These are phyloP conservation scores for Botia kubotai DNA, from an alignment of 2,797 vertebrate genomes.

Conservation along the genomic window DNA sequence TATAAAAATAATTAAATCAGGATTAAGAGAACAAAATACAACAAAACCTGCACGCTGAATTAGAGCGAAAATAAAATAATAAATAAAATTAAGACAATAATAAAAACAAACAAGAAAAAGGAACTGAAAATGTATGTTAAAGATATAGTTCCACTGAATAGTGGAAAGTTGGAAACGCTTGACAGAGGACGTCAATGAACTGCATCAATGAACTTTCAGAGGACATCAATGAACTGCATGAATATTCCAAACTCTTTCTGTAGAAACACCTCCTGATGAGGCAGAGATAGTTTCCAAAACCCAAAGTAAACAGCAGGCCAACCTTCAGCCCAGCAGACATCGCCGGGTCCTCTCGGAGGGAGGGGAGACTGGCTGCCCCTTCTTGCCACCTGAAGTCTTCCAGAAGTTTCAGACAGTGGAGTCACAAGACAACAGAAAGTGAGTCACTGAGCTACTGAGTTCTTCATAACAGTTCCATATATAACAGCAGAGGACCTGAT, in stretches of 20 bases:
- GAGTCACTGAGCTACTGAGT: constrained; percentile 78
- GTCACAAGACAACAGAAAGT: constrained; percentile 78
- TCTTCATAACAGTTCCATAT: constrained; percentile 30
- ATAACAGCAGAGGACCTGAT: constrained; percentile 6
- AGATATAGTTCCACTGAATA: no score
- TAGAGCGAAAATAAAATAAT: no score
- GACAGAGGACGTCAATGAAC: no score
- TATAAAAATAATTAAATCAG: no score
- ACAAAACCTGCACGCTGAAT: no score
- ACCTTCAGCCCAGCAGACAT: constrained; percentile 70
- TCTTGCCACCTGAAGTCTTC: constrained; percentile 90
- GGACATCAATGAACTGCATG: background rate
- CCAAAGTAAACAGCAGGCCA: constrained; percentile 34
- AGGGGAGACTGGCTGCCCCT: constrained; percentile 76
- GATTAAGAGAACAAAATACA: no score
- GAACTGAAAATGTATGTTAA: no score
- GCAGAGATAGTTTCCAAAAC: constrained; percentile 27
- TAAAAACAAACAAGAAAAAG: no score
- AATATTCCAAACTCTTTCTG: background rate
- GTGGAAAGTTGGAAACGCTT: no score
- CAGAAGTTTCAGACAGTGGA: constrained; percentile 85
- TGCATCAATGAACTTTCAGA: no score
- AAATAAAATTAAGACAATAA: no score
- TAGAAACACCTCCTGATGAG: constrained; percentile 51
- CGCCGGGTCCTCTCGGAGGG: constrained; percentile 82